These are phyloP conservation scores for Cyclargus thomasi DNA, from an alignment of 1,140 invertebrate species.

Conservation along the genomic window DNA sequence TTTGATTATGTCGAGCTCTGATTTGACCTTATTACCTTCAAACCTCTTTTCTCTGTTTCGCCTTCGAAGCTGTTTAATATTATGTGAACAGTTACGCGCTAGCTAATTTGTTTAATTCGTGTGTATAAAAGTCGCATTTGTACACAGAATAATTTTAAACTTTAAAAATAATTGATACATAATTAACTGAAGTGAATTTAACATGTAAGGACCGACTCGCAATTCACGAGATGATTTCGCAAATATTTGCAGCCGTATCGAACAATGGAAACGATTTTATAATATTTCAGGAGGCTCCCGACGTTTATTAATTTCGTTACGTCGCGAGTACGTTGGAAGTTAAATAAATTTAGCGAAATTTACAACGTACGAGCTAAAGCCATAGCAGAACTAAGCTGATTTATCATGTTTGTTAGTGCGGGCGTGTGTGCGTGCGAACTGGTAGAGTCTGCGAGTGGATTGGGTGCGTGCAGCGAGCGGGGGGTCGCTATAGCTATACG, in stretches of 20 bases:
- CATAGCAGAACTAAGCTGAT: conserved; percentile 42
- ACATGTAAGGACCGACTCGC: no score
- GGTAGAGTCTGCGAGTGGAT: conserved; percentile 50
- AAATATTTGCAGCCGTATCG: background rate
- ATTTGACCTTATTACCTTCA: background rate
- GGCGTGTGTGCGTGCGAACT: conserved; percentile 41
- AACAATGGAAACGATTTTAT: background rate
- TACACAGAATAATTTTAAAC: background rate
- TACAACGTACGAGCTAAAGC: conserved; percentile 28
- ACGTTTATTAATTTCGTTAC: conserved; percentile 1
- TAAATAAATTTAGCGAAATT: conserved; percentile 15
- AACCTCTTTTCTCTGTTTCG: background rate
- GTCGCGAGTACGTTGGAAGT: background rate
- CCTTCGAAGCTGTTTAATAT: background rate
- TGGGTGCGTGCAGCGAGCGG: conserved; percentile 47
- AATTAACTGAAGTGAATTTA: no score
- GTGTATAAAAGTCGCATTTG: background rate
- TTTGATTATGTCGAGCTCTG: no score
- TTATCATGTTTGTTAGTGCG: conserved; percentile 35
- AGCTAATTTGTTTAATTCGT: no score
- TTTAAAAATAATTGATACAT: no score
- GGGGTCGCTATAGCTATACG: conserved; percentile 53
- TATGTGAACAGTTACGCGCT: background rate
- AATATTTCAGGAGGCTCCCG: background rate
- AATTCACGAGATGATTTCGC: background rate